Conservation (phyloP, 1,140 invertebrate species). For the Eciton burchellii region DNA sequence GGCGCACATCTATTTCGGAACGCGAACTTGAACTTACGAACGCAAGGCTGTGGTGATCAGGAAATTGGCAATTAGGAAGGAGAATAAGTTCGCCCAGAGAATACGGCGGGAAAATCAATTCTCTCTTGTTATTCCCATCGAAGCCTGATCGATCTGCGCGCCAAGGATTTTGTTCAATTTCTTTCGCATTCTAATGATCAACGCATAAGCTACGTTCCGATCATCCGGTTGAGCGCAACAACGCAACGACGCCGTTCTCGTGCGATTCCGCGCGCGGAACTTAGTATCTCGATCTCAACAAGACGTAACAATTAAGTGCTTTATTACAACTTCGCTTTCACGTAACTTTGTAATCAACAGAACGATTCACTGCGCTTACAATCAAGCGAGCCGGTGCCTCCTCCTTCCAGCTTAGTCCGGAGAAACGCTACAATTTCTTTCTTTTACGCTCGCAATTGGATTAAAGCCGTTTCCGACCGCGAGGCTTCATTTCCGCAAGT, state of each 20-base stretch:
- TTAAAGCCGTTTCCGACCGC: slow-evolving; percentile 9
- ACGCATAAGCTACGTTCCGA: slow-evolving; percentile 3
- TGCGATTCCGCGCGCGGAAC: too few species aligned
- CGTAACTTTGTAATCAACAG: neutral
- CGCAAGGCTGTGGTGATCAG: slow-evolving; percentile 52
- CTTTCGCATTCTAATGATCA: neutral
- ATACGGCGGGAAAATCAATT: slow-evolving; percentile 49
- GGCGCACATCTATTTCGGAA: slow-evolving; percentile 58
- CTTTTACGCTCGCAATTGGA: slow-evolving; percentile 7
- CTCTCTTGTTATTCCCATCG: slow-evolving; percentile 25
- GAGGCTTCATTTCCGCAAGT: slow-evolving; percentile 59
- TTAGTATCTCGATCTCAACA: neutral
- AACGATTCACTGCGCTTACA: neutral
- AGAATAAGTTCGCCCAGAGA: slow-evolving; percentile 27
- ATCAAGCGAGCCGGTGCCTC: neutral
- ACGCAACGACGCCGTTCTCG: too few species aligned
- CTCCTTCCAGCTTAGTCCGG: neutral
- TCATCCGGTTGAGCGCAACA: neutral
- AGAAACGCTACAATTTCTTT: neutral
- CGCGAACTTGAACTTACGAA: slow-evolving; percentile 70
- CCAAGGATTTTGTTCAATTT: neutral
- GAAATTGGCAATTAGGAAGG: slow-evolving; percentile 68
- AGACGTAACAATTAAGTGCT: neutral
- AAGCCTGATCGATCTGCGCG: neutral
- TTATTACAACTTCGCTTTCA: neutral